phyloP scores from a whole-genome alignment of 2,888 invertebrate species.

The Erebia epiphron region DNA sequence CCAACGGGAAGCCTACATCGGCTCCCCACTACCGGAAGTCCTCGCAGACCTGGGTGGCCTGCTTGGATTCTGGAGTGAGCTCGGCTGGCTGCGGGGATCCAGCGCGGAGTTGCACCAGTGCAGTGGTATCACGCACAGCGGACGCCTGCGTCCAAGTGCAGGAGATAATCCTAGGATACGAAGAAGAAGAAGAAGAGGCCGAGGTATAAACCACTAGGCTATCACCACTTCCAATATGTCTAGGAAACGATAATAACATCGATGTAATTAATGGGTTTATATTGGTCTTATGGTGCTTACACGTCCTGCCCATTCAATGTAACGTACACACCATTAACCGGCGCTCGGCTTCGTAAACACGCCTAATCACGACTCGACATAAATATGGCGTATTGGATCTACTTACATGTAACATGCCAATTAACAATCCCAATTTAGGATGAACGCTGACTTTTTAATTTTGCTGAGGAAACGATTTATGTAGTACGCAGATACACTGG shows the following conservation, averaged over 20 bases:
- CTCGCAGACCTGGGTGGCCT: not conserved
- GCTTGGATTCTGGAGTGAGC: not conserved
- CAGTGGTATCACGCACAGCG: no score
- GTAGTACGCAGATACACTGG: no score
- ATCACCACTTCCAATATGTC: no score
- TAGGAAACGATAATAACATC: not conserved
- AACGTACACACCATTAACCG: conserved; percentile 15
- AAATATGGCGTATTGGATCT: not conserved
- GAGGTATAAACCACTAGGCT: no score
- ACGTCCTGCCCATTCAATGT: conserved; percentile 14
- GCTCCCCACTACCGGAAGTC: not conserved
- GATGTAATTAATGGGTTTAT: not conserved
- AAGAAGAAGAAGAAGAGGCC: no score
- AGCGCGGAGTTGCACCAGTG: no score
- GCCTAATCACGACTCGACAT: not conserved
- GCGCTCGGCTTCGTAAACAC: conserved; percentile 12
- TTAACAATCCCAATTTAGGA: not conserved
- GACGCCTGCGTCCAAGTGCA: no score
- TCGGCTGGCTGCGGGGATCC: no score
- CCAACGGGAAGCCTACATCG: no score
- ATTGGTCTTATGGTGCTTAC: not conserved
- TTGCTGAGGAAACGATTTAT: no score
- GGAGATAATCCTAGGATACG: no score
- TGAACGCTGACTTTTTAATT: no score
- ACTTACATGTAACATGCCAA: not conserved